Base-by-base conservation (phyloP, 2,797 vertebrate species). In the Parauchenoglanis ngamensis region DNA sequence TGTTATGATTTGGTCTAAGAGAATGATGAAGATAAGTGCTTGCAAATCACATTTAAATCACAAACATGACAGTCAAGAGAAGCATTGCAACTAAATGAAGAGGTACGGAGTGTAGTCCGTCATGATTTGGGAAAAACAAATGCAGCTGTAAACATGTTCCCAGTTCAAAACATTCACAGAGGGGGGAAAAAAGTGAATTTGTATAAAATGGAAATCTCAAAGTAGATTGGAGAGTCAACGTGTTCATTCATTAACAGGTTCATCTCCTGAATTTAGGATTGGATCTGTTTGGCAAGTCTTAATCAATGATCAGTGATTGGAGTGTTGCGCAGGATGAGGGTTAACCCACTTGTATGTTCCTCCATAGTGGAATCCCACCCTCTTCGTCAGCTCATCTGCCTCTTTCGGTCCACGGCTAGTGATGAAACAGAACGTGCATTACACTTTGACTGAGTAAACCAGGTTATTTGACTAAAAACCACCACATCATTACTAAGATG, bases 301-400 rank as follows among this genome's bases (percentile, higher is more conserved):
- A 44, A 46, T 78, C 63, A 79, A 21, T 57, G 68, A 57, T 87
- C 57, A 67, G 49, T 57, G 78, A 83, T 65, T 81, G 84, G 23
- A 73, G 10, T 35, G 87, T 76, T 77, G 68, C 23, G 78, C 73
- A 1, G 77, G 61, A 49, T 88, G 96, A 86, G 97, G 97, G 88
- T 97, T 97, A 89, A 98, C 97, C 97, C 97, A 98, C 94, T 95
- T 97, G 92, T 98, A 98, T 70, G 97, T 98, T 90, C 97, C 97
- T 93, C 96, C 96, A 0, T 98, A 98, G 89, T 95, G 96, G 92
- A 98, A 98, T 80, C 97, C 97, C 76, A 96, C 97, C 89, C 68
- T 96, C 95, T 98, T 96, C 89, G 95, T 92, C 28, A 98, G 94
- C 3, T 97, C 96, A 2, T 98, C 97, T 2, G 97, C 96, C 91